phyloP scores from a whole-genome alignment of 1,140 invertebrate genomes.

The Platorchestia sp. region DNA sequence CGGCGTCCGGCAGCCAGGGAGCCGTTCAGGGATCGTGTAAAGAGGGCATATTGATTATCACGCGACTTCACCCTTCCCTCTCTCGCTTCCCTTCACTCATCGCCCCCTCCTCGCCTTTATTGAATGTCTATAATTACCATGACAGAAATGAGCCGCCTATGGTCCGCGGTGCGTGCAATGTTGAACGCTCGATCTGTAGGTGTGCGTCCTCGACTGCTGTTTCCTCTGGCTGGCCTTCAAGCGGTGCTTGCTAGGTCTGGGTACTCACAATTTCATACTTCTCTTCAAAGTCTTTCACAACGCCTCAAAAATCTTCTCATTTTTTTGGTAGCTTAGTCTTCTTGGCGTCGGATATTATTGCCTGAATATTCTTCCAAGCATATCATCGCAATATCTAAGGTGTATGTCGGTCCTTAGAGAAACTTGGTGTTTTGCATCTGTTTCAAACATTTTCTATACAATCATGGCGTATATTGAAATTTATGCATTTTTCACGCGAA shows the following conservation, averaged over 20 bases:
- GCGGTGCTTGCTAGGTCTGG: neutral
- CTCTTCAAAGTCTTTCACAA: neutral
- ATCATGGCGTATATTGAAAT: neutral
- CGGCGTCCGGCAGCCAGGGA: neutral
- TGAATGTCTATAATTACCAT: slow-evolving; percentile 33
- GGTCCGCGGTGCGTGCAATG: neutral
- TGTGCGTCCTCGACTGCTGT: neutral
- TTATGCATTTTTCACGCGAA: neutral
- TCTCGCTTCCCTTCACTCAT: slow-evolving; percentile 28
- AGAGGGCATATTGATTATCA: slow-evolving; percentile 52
- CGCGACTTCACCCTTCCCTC: neutral
- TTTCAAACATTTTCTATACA: neutral
- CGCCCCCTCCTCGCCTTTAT: slow-evolving; percentile 18
- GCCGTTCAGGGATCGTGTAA: slow-evolving; percentile 27
- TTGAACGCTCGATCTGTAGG: neutral
- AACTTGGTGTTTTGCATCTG: neutral
- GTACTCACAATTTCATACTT: neutral
- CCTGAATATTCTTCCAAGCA: neutral
- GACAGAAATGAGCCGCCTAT: slow-evolving; percentile 5
- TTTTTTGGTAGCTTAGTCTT: neutral
- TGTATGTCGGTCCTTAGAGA: neutral
- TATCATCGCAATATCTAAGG: neutral
- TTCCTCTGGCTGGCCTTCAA: neutral
- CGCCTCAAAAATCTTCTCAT: neutral
- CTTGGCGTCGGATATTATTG: neutral